These are phyloP conservation scores for Drosophila antonietae DNA, from an alignment of 2,888 invertebrate genomes.

Conservation along the genomic window DNA sequence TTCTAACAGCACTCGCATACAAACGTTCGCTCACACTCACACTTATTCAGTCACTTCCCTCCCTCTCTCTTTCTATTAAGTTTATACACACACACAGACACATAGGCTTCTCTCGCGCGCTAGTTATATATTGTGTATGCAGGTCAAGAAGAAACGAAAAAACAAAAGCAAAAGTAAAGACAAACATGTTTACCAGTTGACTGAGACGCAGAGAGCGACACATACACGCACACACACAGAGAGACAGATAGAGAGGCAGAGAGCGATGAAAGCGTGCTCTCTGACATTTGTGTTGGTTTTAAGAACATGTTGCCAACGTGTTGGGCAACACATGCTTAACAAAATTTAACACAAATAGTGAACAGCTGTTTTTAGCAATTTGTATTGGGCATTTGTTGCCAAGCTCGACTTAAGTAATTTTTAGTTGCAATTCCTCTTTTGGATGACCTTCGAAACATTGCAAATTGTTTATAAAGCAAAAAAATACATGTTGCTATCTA, in stretches of 20 bases:
- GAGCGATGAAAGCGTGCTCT: conserved; percentile 12
- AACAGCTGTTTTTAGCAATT: conserved; percentile 58
- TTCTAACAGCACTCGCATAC: conserved; percentile 59
- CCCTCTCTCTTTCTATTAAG: conserved; percentile 22
- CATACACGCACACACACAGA: background rate
- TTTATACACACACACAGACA: conserved; percentile 9
- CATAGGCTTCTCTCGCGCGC: conserved; percentile 62
- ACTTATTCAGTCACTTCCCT: conserved; percentile 24
- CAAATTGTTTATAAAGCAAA: conserved; percentile 15
- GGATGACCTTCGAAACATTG: conserved; percentile 43
- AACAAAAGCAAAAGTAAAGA: conserved; percentile 77
- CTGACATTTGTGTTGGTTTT: conserved; percentile 33
- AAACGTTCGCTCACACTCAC: conserved; percentile 5
- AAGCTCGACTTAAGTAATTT: conserved; percentile 53
- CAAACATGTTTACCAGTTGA: conserved; percentile 68
- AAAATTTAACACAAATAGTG: conserved; percentile 24
- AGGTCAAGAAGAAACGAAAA: conserved; percentile 79
- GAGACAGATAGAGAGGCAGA: background rate
- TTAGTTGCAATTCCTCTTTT: conserved; percentile 15
- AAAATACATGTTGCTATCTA: conserved; percentile 30
- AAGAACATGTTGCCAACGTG: conserved; percentile 59
- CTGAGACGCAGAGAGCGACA: conserved; percentile 15
- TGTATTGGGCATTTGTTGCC: conserved; percentile 45
- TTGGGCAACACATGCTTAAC: conserved; percentile 49
- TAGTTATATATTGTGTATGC: conserved; percentile 77